A percentile compares a stretch with the other conserved stretches of the same genome.
phyloP scores from a whole-genome alignment of 2,797 vertebrate species.

The Nothura maculosa region DNA sequence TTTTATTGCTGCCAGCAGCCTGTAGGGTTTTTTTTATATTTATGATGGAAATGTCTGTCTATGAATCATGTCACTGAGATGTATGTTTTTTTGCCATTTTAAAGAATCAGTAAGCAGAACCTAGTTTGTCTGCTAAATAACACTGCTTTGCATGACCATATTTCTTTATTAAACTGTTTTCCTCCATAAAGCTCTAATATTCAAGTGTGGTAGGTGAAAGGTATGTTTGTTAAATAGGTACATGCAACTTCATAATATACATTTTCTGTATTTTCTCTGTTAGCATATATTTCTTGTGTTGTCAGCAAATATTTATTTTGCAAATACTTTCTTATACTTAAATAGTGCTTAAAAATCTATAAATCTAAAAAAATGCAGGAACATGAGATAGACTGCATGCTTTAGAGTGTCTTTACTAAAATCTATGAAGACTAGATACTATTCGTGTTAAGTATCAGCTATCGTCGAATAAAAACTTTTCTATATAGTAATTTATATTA shows the following conservation, averaged over 20 bases:
- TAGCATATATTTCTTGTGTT: neutral
- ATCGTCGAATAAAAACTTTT: neutral
- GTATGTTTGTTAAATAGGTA: neutral
- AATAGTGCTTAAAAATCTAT: neutral
- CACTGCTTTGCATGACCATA: neutral
- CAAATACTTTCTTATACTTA: neutral
- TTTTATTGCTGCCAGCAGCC: slow-evolving; percentile 3
- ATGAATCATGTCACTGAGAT: slow-evolving; percentile 17
- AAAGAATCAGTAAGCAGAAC: neutral
- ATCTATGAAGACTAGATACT: neutral
- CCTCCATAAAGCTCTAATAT: neutral
- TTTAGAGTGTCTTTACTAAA: neutral
- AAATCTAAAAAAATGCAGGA: neutral
- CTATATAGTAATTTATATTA: neutral
- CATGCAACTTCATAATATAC: neutral
- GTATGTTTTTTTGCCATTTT: slow-evolving; percentile 7
- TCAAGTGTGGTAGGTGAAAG: neutral
- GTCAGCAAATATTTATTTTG: neutral
- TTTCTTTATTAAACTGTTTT: neutral
- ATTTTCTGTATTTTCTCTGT: neutral
- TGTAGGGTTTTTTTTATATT: neutral
- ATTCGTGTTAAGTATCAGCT: neutral
- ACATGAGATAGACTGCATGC: neutral
- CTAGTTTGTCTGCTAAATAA: neutral
- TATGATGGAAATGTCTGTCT: slow-evolving; percentile 10